Evolutionary conservation across 2,888 invertebrate species (phyloP), one percentile per base, ranked within the genome.

Genomic region (Pelosia muscerda): DNA sequence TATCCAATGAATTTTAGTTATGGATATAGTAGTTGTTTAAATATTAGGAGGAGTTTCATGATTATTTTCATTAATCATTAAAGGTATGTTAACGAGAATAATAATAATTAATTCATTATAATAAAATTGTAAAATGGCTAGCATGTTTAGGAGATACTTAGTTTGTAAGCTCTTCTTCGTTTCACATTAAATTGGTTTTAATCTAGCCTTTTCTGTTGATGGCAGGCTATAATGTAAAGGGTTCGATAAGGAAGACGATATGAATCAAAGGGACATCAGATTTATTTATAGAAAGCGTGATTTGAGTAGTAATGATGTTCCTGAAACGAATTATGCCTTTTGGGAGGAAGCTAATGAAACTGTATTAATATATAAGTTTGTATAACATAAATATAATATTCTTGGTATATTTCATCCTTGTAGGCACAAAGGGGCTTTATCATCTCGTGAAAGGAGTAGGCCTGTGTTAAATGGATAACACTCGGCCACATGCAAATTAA

Each of bases 261-360:
- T 73, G 58, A 58, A 26, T 64, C 59, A 73, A 78, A 67, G 73
- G 61, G 55, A 70, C 49, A n/a, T 2, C 53, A 22, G 10, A 65
- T 55, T n/a, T 76, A 73, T 78, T 79, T 78, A 76, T 68, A 73
- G 71, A 10, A 49, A 63, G 65, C 60, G 59, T 73, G 68, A 71
- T 69, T 53, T 42, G 53, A 23, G 42, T 10, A 56, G 19, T 63
- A 62, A 61, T 10, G n/a, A 49, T 9, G 49, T 49, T n/a, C 19
- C n/a, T 49, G 8, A n/a, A 42, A 42, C 19, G 42, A 42, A 49
- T 19, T 1, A 5, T n/a, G n/a, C 9, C 49, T 49, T 49, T 49
- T n/a, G n/a, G 8, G n/a, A 49, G 49, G 0, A 49, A 49, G n/a
- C n/a, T 1, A 9, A 49, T 9, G 49, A 8, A 49, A 49, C n/a